phyloP scores from a whole-genome alignment of 2,888 invertebrate species.

The Scaptomyza reducta region DNA sequence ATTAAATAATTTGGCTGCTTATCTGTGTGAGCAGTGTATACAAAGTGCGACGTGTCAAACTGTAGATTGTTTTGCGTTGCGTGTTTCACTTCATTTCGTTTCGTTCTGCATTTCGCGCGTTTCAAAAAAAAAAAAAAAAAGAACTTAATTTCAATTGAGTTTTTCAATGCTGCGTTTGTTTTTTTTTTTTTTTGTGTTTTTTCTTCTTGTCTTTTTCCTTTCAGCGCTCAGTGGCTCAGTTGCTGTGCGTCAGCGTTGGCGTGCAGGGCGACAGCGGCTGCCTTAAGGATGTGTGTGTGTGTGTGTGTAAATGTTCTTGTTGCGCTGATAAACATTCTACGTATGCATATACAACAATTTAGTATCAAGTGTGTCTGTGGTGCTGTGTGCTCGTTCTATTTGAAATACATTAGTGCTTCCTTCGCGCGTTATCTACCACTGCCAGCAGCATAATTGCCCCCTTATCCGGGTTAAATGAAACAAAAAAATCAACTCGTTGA shows the following conservation, averaged over 20 bases:
- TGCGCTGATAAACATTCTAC: conserved; percentile 30
- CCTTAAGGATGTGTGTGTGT: conserved; percentile 35
- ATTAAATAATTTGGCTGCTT: conserved; percentile 7
- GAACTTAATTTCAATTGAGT: conserved; percentile 54
- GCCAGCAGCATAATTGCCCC: conserved; percentile 73
- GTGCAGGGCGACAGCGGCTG: conserved; percentile 42
- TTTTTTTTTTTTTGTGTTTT: conserved; percentile 22
- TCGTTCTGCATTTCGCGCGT: conserved; percentile 50
- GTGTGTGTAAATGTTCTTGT: background rate
- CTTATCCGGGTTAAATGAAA: conserved; percentile 74
- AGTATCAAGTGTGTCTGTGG: conserved; percentile 47
- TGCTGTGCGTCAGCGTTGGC: conserved; percentile 64
- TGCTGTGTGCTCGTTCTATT: conserved; percentile 20
- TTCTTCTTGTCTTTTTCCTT: conserved; percentile 31
- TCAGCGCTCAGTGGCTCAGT: conserved; percentile 48
- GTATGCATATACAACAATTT: conserved; percentile 9
- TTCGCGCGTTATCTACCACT: conserved; percentile 68
- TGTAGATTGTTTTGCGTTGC: conserved; percentile 19
- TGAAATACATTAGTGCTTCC: conserved; percentile 9
- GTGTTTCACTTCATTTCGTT: conserved; percentile 49
- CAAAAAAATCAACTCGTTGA: conserved; percentile 34
- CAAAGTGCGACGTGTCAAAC: conserved; percentile 28
- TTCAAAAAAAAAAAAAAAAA: conserved; percentile 45
- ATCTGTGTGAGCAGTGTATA: conserved; percentile 31
- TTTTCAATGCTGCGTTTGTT: conserved; percentile 41